phyloP scores from a whole-genome alignment of 2,888 invertebrate genomes.

The Polia nebulosa region DNA sequence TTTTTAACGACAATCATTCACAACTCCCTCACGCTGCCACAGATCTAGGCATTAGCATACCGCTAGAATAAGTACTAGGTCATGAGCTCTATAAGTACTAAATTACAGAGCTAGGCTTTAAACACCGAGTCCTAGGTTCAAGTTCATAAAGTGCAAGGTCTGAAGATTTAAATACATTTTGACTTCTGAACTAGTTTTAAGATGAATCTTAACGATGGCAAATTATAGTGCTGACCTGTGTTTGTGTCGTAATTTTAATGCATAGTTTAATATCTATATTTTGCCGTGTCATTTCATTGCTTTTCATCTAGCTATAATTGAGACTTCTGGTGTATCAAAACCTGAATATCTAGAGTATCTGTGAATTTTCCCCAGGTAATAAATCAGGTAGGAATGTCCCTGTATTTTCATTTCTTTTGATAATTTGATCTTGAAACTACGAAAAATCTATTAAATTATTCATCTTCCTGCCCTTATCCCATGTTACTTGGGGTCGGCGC shows the following conservation, averaged over 20 bases:
- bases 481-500: too few relatives aligned
- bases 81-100: slow-evolving; percentile 77
- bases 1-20: slow-evolving; percentile 7
- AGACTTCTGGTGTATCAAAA: too few relatives aligned
- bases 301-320: neutral
- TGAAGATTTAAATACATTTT: slow-evolving; percentile 63
- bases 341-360: too few relatives aligned
- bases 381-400: too few relatives aligned
- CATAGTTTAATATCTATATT: neutral
- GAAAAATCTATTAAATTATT: too few relatives aligned
- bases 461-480: too few relatives aligned
- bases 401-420: too few relatives aligned
- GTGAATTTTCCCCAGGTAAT: too few relatives aligned
- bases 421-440: too few relatives aligned
- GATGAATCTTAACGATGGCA: slow-evolving; percentile 29
- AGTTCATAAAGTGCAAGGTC: slow-evolving; percentile 73
- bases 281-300: neutral
- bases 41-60: slow-evolving; percentile 77
- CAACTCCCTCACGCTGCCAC: slow-evolving; percentile 45
- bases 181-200: slow-evolving; percentile 55
- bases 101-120: slow-evolving; percentile 76
- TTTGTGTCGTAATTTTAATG: slow-evolving; percentile 1
- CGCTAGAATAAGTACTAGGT: slow-evolving; percentile 81
- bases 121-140: slow-evolving; percentile 67
- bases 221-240: slow-evolving; percentile 32